phyloP scores from a whole-genome alignment of 2,797 vertebrate genomes.

The Rhinogobio ventralis region DNA sequence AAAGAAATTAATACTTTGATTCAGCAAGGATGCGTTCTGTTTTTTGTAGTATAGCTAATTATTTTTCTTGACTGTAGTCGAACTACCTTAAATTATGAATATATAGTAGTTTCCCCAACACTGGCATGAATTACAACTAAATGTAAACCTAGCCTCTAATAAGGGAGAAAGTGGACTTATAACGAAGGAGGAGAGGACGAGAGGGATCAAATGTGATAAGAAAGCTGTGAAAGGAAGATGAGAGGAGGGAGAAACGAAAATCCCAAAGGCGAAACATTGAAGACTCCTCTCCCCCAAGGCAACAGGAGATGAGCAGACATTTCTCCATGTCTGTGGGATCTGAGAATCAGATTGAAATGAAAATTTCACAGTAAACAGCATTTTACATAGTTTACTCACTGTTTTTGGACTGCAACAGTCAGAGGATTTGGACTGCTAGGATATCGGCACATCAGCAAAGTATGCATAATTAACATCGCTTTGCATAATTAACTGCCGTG shows the following conservation, averaged over 20 bases:
- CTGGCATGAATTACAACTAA: background rate
- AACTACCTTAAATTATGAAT: constrained; percentile 1
- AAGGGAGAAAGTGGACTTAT: background rate
- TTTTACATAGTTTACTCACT: background rate
- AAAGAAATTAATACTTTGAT: background rate
- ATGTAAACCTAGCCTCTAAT: constrained; percentile 16
- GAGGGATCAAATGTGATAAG: background rate
- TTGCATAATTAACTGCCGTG: constrained; percentile 67
- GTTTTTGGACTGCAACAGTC: background rate
- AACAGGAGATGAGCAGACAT: constrained; percentile 1
- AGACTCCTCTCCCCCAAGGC: background rate
- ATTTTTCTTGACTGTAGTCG: too few species aligned
- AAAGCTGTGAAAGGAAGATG: constrained; percentile 24
- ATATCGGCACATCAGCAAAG: constrained; percentile 40
- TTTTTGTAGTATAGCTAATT: too few species aligned
- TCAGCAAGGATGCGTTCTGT: background rate
- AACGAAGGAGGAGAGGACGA: background rate
- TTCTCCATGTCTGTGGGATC: background rate
- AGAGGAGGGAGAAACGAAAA: constrained; percentile 2
- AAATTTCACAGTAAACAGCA: background rate
- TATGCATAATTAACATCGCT: constrained; percentile 58
- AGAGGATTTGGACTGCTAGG: constrained; percentile 10
- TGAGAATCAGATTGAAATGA: background rate
- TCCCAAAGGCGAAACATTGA: background rate
- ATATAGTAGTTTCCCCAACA: background rate